phyloP scores from a whole-genome alignment of 2,888 invertebrate species.

The Megastigmus dorsalis region DNA sequence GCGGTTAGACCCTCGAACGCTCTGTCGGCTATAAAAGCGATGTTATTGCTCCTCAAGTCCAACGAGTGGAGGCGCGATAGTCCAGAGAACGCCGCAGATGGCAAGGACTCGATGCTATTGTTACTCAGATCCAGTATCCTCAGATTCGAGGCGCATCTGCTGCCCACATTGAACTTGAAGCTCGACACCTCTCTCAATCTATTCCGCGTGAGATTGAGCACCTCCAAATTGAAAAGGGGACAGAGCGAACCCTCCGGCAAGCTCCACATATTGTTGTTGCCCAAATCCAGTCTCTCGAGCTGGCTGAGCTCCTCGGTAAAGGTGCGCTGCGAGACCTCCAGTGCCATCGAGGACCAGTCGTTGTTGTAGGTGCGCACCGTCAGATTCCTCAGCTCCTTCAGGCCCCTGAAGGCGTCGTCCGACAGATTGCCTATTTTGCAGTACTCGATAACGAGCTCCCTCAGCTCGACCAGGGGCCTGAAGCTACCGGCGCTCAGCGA shows the following conservation, averaged over 20 bases:
- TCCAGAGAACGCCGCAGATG: slow-evolving; percentile 83
- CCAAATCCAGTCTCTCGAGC: slow-evolving; percentile 84
- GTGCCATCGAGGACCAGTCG: slow-evolving; percentile 87
- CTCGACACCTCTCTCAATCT: slow-evolving; percentile 84
- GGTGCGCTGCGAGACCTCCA: slow-evolving; percentile 84
- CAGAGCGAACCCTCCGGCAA: slow-evolving; percentile 87
- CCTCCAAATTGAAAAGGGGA: slow-evolving; percentile 83
- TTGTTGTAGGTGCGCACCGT: slow-evolving; percentile 90
- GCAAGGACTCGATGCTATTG: slow-evolving; percentile 86
- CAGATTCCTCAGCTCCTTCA: slow-evolving; percentile 85
- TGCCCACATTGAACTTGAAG: slow-evolving; percentile 81
- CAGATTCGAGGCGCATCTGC: slow-evolving; percentile 83
- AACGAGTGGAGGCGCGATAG: slow-evolving; percentile 83
- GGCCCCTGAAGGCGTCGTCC: slow-evolving; percentile 87
- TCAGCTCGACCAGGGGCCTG: slow-evolving; percentile 83
- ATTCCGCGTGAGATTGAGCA: slow-evolving; percentile 87
- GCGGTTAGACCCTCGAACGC: slow-evolving; percentile 85
- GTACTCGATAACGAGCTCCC: slow-evolving; percentile 86
- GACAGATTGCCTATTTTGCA: slow-evolving; percentile 89
- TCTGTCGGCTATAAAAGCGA: slow-evolving; percentile 85
- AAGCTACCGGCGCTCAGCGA: slow-evolving; percentile 86
- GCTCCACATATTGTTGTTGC: slow-evolving; percentile 87
- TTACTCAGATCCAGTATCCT: slow-evolving; percentile 84
- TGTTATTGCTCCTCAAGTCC: slow-evolving; percentile 85
- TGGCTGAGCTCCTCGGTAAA: slow-evolving; percentile 84